Evolutionary conservation across 1,140 invertebrate species (phyloP).

Genomic region (Ooceraea biroi): DNA sequence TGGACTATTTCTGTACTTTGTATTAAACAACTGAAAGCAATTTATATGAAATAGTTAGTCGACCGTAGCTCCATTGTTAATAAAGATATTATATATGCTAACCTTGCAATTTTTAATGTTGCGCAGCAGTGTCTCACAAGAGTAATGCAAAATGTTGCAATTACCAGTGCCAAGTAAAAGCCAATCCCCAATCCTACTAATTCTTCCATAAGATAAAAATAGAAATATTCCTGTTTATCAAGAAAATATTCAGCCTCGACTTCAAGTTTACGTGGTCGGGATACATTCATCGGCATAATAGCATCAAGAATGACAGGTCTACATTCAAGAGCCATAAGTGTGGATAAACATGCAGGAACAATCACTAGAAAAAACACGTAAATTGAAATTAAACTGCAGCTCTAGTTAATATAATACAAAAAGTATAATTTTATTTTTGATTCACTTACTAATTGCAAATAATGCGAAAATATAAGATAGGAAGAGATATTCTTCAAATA

Average conservation of each 20-base stretch:
- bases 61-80: not conserved
- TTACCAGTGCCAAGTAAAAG: constrained; percentile 44
- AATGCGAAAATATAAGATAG: not conserved
- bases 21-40: not conserved
- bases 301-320: not conserved
- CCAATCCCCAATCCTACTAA: not conserved
- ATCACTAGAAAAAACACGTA: not conserved
- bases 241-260: not conserved
- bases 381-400: not conserved
- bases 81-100: not conserved
- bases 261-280: not conserved
- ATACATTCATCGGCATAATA: constrained; percentile 2
- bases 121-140: constrained; percentile 61
- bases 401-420: not conserved
- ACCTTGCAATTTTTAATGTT: constrained; percentile 65
- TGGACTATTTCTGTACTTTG: not conserved
- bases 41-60: not conserved
- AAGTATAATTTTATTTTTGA: not conserved
- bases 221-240: constrained; percentile 48
- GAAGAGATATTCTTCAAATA: not conserved
- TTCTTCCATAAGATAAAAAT: not conserved
- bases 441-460: not conserved
- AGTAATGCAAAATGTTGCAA: constrained; percentile 58
- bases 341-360: accelerated
- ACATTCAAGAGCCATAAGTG: not conserved